phyloP scores from a whole-genome alignment of 1,140 invertebrate species.

The Leptoteleia sp. region DNA sequence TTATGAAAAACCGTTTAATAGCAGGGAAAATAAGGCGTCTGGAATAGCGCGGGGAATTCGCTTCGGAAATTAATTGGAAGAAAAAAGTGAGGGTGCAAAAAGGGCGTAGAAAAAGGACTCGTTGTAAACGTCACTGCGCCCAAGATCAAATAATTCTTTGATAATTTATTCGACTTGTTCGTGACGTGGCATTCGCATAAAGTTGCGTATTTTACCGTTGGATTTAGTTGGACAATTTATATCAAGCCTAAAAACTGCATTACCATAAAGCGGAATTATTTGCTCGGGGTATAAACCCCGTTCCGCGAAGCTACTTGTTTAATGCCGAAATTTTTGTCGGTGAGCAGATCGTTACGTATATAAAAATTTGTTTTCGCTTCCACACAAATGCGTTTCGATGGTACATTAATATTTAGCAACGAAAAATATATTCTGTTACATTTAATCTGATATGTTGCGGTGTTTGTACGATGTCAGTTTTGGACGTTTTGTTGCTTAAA shows the following conservation, averaged over 20 bases:
- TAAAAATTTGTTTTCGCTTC: constrained; percentile 15
- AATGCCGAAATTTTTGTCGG: constrained; percentile 22
- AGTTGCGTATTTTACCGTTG: constrained; percentile 13
- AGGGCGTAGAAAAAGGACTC: constrained; percentile 7
- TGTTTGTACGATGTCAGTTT: too few species aligned
- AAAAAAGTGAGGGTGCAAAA: constrained; percentile 5
- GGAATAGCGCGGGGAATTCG: constrained; percentile 3
- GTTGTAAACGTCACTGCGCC: constrained; percentile 19
- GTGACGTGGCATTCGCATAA: constrained; percentile 14
- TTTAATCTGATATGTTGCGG: too few species aligned
- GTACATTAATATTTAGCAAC: too few species aligned
- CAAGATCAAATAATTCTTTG: constrained; percentile 17
- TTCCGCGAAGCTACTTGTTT: constrained; percentile 17
- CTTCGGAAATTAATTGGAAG: constrained; percentile 34
- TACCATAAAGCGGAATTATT: constrained; percentile 34
- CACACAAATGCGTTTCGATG: too few species aligned
- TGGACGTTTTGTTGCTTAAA: too few species aligned
- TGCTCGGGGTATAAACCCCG: background rate
- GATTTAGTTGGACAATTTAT: constrained; percentile 27
- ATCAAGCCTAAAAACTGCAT: constrained; percentile 36
- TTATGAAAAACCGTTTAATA: constrained; percentile 44
- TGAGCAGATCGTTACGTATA: background rate
- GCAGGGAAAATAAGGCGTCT: constrained; percentile 13
- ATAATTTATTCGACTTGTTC: constrained; percentile 29
- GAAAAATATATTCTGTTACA: too few species aligned